Conservation (phyloP, 2,797 vertebrate species). For the Ciconia nigra region DNA sequence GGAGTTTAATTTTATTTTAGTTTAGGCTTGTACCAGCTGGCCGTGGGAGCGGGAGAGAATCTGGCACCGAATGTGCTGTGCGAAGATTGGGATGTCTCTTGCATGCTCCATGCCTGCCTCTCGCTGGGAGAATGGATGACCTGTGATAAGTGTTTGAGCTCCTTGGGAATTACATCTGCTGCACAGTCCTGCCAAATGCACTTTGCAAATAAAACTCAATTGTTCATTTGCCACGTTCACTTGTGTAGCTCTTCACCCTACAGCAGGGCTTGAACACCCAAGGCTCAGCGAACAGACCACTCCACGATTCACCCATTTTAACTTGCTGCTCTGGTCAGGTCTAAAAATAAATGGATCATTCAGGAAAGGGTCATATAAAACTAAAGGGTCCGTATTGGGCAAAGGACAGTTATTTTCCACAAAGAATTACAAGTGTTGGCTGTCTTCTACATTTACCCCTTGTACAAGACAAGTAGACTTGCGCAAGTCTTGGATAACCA, state of each 20-base stretch:
- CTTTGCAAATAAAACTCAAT: background rate
- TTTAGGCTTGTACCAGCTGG: background rate
- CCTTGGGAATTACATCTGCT: background rate
- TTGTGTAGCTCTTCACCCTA: background rate
- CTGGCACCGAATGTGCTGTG: accelerated
- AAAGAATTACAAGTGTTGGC: background rate
- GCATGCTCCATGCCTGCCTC: background rate
- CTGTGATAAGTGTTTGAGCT: background rate
- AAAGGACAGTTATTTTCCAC: background rate
- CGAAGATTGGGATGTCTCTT: background rate
- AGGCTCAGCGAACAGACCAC: background rate
- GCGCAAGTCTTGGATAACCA: background rate
- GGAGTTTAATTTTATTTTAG: background rate
- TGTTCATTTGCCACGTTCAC: background rate
- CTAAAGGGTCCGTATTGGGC: background rate
- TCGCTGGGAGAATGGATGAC: background rate
- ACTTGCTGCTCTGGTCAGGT: background rate
- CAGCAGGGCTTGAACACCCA: background rate
- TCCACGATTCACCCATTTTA: background rate
- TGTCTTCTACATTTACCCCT: background rate
- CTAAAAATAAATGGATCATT: background rate
- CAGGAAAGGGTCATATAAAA: background rate
- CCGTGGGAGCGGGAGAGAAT: accelerated
- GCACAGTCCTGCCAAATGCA: background rate
- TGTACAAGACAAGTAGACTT: background rate